Evolutionary conservation across 2,888 invertebrate genomes (phyloP).

Genomic region (Diarsia brunnea): DNA sequence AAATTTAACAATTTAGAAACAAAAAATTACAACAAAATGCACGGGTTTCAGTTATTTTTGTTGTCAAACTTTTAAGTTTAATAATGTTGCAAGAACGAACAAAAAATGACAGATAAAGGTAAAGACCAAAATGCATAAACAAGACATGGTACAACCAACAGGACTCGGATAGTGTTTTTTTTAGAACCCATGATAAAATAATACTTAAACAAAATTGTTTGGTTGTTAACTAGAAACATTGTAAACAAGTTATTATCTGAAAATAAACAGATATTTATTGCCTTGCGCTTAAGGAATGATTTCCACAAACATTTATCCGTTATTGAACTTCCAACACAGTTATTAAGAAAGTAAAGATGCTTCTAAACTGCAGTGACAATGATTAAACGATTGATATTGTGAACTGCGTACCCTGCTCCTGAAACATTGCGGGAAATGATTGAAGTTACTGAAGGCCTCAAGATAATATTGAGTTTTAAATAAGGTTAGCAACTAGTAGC

Average conservation of each 20-base stretch:
- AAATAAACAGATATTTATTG: conserved; percentile 8
- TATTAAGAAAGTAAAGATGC: background rate
- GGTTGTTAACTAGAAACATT: conserved; percentile 4
- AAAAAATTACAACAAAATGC: no score
- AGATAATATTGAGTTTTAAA: no score
- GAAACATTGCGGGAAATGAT: background rate
- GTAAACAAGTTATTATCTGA: background rate
- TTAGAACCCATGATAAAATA: background rate
- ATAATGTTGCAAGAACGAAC: background rate
- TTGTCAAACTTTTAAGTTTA: background rate
- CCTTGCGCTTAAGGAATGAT: background rate
- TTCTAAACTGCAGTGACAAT: background rate
- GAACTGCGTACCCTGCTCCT: background rate
- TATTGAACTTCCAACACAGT: background rate
- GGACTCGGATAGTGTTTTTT: background rate
- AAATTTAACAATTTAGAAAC: no score
- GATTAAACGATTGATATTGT: background rate
- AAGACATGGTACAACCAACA: conserved; percentile 2
- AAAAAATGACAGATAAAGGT: background rate
- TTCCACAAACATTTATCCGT: background rate
- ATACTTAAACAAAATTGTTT: conserved; percentile 5
- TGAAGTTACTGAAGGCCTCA: background rate
- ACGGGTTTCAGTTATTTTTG: background rate
- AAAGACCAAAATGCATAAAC: conserved; percentile 3
- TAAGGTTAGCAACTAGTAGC: no score